These are phyloP conservation scores for Geotrupes spiniger DNA, from an alignment of 2,888 invertebrate genomes.

Conservation along the genomic window DNA sequence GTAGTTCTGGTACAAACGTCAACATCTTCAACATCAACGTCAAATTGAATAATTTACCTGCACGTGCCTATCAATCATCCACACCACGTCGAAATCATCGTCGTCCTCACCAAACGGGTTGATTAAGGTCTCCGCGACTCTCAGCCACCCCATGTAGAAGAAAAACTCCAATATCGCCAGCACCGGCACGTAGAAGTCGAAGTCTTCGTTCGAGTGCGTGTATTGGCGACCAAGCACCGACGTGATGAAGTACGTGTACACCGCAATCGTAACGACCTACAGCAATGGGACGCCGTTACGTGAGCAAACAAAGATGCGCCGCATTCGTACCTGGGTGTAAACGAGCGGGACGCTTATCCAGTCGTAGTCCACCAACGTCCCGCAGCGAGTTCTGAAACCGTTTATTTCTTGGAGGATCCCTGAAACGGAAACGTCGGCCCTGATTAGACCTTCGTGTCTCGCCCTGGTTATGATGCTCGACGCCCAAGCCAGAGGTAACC, in stretches of 20 bases:
- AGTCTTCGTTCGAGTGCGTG: slow-evolving; percentile 47
- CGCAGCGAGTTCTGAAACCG: slow-evolving; percentile 74
- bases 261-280: slow-evolving; percentile 79
- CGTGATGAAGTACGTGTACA: slow-evolving; percentile 85
- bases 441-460: slow-evolving; percentile 79
- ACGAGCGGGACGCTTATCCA: slow-evolving; percentile 76
- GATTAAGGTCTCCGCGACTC: slow-evolving; percentile 84
- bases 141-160: slow-evolving; percentile 87
- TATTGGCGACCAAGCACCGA: slow-evolving; percentile 84
- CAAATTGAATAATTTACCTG: slow-evolving; percentile 56
- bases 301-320: too few species aligned
- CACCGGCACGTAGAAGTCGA: slow-evolving; percentile 84
- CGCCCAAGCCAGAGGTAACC: slow-evolving; percentile 85
- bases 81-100: slow-evolving; percentile 87
- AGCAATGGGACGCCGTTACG: too few species aligned
- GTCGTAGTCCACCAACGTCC: slow-evolving; percentile 71
- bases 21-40: too few species aligned
- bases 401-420: slow-evolving; percentile 82
- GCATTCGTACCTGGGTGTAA: slow-evolving; percentile 70
- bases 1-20: too few species aligned
- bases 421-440: slow-evolving; percentile 85
- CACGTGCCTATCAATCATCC: slow-evolving; percentile 86
- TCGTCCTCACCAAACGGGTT: slow-evolving; percentile 91
- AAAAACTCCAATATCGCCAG: slow-evolving; percentile 85
- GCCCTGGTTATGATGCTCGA: slow-evolving; percentile 82